These are phyloP conservation scores for Jordanella pulchra DNA, from an alignment of 2,797 vertebrate species.

Conservation along the genomic window DNA sequence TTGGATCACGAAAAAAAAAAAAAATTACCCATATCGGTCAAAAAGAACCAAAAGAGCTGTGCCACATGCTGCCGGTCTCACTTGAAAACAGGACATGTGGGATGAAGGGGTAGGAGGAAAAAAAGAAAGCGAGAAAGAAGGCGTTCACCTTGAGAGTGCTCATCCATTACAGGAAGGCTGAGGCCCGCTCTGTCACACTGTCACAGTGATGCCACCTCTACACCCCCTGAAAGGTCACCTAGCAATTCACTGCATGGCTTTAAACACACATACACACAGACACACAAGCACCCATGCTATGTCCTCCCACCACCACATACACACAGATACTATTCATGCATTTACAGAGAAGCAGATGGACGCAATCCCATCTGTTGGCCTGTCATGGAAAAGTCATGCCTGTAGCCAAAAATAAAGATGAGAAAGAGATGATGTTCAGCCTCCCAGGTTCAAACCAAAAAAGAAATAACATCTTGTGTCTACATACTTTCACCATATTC, in stretches of 20 bases:
- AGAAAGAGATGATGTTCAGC: constrained; percentile 25
- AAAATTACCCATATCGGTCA: constrained; percentile 51
- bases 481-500: not conserved
- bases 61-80: constrained; percentile 47
- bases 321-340: constrained; percentile 23
- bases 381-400: constrained; percentile 50
- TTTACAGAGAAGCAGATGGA: constrained; percentile 51
- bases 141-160: constrained; percentile 83
- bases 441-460: constrained; percentile 12
- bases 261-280: constrained; percentile 45
- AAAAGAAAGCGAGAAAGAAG: constrained; percentile 55
- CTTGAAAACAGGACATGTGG: constrained; percentile 60
- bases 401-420: constrained; percentile 46
- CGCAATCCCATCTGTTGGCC: constrained; percentile 68
- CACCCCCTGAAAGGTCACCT: constrained; percentile 81
- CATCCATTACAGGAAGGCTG: constrained; percentile 82
- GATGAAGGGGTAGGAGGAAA: constrained; percentile 51
- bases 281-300: constrained; percentile 16
- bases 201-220: constrained; percentile 79
- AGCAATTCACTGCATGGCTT: constrained; percentile 64
- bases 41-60: constrained; percentile 59
- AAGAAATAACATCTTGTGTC: not conserved
- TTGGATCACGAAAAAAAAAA: constrained; percentile 15
- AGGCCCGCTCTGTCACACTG: constrained; percentile 83
- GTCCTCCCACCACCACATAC: constrained; percentile 25